Conservation (phyloP, 2,888 invertebrate species). For the Muschampia staudingeri region DNA sequence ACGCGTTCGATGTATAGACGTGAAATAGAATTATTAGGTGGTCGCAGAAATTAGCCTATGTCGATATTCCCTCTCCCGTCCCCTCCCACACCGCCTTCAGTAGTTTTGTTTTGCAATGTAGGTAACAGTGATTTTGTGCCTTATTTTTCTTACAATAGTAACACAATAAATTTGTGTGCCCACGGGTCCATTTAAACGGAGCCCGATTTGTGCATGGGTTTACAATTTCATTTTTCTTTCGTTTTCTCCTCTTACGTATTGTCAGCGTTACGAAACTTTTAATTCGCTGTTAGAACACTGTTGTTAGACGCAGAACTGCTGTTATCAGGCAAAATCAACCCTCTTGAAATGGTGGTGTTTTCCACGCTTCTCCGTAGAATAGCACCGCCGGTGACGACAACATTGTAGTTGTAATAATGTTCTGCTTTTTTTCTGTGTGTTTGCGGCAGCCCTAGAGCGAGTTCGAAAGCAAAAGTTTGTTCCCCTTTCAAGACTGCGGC, state of each 20-base stretch:
- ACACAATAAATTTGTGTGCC: constrained; percentile 33
- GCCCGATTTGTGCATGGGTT: constrained; percentile 89
- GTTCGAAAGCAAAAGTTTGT: constrained; percentile 93
- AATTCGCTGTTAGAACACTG: constrained; percentile 44
- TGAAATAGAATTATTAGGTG: constrained; percentile 74
- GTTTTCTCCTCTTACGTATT: constrained; percentile 72
- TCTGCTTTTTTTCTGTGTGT: constrained; percentile 88
- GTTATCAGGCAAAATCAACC: constrained; percentile 86
- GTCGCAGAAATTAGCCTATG: constrained; percentile 87
- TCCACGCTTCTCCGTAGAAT: constrained; percentile 71
- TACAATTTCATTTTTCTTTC: constrained; percentile 71
- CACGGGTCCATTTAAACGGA: constrained; percentile 79
- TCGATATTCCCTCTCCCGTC: constrained; percentile 73
- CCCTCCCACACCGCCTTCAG: constrained; percentile 66
- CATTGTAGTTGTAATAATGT: constrained; percentile 73
- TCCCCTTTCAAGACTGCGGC: constrained; percentile 95
- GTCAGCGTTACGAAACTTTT: constrained; percentile 71
- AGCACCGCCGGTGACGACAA: constrained; percentile 54
- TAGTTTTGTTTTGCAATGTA: constrained; percentile 78
- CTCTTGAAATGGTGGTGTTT: constrained; percentile 89
- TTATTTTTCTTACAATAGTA: constrained; percentile 49
- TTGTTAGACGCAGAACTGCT: constrained; percentile 72
- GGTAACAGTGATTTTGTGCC: constrained; percentile 73
- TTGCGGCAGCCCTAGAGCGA: constrained; percentile 91
- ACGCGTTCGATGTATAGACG: constrained; percentile 50